phyloP scores from a whole-genome alignment of 2,113 vertebrate species.

The Peromyscus polionotus region DNA sequence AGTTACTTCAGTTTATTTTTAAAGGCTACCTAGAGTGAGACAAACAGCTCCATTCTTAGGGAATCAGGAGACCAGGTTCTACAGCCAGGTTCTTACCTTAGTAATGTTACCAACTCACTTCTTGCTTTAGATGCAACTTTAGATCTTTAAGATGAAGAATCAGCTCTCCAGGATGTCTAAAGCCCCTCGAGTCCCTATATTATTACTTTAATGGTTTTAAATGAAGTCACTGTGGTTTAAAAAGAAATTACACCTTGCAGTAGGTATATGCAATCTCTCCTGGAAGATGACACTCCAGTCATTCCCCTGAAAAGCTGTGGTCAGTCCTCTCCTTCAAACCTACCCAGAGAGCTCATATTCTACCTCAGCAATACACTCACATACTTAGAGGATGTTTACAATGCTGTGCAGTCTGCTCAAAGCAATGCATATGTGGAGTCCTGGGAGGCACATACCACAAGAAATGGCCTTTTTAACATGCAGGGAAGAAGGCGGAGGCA shows the following conservation, averaged over 20 bases:
- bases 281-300: neutral
- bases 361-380: neutral
- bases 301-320: neutral
- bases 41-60: neutral
- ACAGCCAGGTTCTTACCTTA: neutral
- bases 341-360: constrained; percentile 11
- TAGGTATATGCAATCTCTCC: neutral
- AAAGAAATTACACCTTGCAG: neutral
- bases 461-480: neutral
- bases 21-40: constrained; percentile 17
- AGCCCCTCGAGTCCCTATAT: neutral
- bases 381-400: neutral
- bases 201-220: constrained; percentile 13
- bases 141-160: neutral
- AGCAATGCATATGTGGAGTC: neutral
- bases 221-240: neutral
- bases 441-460: neutral
- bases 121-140: neutral
- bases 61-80: neutral
- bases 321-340: constrained; percentile 13
- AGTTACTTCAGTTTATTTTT: constrained; percentile 12
- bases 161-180: neutral
- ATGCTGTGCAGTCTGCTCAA: neutral
- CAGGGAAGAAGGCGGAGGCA: neutral
- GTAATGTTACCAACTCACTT: neutral